These are phyloP conservation scores for Dromas ardeola DNA, from an alignment of 2,113 vertebrate species.

Conservation along the genomic window DNA sequence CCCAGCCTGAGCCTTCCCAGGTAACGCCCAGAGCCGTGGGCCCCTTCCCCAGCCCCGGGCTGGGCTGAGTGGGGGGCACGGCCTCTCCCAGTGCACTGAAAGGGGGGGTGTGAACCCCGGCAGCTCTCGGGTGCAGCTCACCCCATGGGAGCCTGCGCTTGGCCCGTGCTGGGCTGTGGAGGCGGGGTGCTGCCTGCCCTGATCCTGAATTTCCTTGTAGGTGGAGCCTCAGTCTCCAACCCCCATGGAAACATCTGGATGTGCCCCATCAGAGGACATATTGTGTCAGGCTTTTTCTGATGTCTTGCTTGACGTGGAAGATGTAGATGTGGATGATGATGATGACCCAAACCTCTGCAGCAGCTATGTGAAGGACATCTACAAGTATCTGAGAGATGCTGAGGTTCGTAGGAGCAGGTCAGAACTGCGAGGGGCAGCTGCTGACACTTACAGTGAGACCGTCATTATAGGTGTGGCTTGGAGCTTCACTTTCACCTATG, in stretches of 20 bases:
- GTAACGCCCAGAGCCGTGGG: accelerated
- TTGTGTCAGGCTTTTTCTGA: conserved; percentile 83
- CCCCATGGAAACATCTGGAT: conserved; percentile 77
- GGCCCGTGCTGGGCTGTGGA: accelerated
- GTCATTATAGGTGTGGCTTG: accelerated
- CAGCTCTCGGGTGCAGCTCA: background rate
- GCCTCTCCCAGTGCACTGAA: background rate
- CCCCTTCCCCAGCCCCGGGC: too few species aligned
- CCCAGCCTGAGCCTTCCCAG: background rate
- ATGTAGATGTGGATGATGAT: conserved; percentile 79
- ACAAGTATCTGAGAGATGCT: conserved; percentile 81
- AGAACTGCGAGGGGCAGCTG: background rate
- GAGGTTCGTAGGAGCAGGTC: conserved; percentile 74
- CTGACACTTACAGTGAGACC: background rate
- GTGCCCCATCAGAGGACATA: conserved; percentile 59
- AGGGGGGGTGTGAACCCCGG: accelerated
- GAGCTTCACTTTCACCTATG: background rate
- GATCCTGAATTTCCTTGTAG: background rate
- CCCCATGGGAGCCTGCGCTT: accelerated
- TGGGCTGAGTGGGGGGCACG: accelerated
- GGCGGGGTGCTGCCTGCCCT: accelerated
- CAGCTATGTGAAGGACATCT: conserved; percentile 86
- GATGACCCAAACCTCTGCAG: conserved; percentile 83
- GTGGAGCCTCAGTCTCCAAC: conserved; percentile 58
- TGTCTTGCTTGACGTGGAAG: conserved; percentile 76